Percentiles rank a stretch among this genome's conserved stretches.
Conservation (phyloP, 2,797 vertebrate species). For the Florisuga fusca region DNA sequence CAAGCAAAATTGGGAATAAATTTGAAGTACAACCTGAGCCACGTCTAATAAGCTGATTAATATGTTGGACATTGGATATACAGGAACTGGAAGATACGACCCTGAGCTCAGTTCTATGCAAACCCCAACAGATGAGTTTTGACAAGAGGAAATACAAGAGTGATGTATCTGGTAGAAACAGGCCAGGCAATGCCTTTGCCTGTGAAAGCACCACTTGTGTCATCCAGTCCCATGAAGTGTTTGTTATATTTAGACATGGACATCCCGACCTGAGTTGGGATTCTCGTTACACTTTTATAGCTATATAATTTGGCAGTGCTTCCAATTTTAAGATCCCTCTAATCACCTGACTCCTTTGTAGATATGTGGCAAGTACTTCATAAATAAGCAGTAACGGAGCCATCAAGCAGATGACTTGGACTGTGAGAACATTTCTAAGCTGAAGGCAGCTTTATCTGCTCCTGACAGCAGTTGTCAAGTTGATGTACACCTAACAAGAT, state of each 20-base stretch:
- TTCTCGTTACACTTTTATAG: constrained; percentile 18
- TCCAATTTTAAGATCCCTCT: not conserved
- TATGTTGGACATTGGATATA: constrained; percentile 1
- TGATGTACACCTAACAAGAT: not conserved
- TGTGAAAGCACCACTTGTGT: not conserved
- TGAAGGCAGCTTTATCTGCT: constrained; percentile 4
- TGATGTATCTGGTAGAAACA: constrained; percentile 28
- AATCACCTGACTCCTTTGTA: constrained; percentile 10
- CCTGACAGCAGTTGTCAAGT: not conserved
- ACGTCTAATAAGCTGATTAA: constrained; percentile 41
- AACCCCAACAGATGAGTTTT: constrained; percentile 11
- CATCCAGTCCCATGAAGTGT: not conserved
- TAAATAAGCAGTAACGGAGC: constrained; percentile 46
- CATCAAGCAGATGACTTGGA: constrained; percentile 27
- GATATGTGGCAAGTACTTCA: constrained; percentile 33
- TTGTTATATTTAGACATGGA: not conserved
- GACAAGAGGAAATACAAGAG: not conserved
- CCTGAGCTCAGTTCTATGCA: constrained; percentile 36
- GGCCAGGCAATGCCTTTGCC: constrained; percentile 9
- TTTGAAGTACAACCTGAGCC: constrained; percentile 16
- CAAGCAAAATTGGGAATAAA: constrained; percentile 58
- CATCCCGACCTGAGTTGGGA: not conserved
- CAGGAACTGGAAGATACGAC: constrained; percentile 1
- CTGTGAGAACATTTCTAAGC: not conserved
- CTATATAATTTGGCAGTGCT: constrained; percentile 15